Evolutionary conservation across 2,797 vertebrate species (phyloP).

Genomic region (Menidia menidia): DNA sequence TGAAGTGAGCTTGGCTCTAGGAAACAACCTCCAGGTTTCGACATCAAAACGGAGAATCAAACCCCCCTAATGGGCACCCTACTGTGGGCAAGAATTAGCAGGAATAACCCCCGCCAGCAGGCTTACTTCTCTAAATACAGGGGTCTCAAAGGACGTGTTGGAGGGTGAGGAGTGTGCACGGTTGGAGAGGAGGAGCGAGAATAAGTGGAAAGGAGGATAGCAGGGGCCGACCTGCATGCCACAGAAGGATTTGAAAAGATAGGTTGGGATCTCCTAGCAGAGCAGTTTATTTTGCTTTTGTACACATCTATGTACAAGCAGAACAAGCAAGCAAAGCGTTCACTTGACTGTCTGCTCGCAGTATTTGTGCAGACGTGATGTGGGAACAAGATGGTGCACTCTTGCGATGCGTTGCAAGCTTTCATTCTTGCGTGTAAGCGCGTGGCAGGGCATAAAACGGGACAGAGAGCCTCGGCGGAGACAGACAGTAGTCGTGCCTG

Average conservation of each 20-base stretch:
- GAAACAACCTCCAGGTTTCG: conserved; percentile 82
- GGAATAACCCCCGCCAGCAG: conserved; percentile 79
- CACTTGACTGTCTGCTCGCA: neutral
- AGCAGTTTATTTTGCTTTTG: conserved; percentile 15
- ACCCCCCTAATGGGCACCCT: conserved; percentile 82
- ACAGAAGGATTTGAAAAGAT: conserved; percentile 29
- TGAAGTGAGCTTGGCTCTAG: conserved; percentile 78
- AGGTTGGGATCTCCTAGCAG: conserved; percentile 19
- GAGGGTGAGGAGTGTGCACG: conserved; percentile 47
- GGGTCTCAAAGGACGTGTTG: conserved; percentile 63
- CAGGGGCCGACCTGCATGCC: conserved; percentile 29
- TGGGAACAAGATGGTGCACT: conserved; percentile 24
- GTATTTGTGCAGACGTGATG: neutral
- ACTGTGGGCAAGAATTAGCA: conserved; percentile 81
- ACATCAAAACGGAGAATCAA: conserved; percentile 83
- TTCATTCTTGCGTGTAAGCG: conserved; percentile 61
- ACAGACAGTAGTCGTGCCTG: conserved; percentile 75
- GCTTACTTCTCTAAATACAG: conserved; percentile 80
- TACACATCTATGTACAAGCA: conserved; percentile 37
- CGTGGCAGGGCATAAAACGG: conserved; percentile 73
- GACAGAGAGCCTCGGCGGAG: conserved; percentile 71
- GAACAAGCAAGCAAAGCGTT: conserved; percentile 25
- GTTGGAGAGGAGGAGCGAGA: conserved; percentile 14
- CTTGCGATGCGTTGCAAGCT: conserved; percentile 47
- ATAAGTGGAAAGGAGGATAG: conserved; percentile 24